Base-by-base conservation (phyloP, 2,797 vertebrate species). In the Pseudotriccus pelzelni region DNA sequence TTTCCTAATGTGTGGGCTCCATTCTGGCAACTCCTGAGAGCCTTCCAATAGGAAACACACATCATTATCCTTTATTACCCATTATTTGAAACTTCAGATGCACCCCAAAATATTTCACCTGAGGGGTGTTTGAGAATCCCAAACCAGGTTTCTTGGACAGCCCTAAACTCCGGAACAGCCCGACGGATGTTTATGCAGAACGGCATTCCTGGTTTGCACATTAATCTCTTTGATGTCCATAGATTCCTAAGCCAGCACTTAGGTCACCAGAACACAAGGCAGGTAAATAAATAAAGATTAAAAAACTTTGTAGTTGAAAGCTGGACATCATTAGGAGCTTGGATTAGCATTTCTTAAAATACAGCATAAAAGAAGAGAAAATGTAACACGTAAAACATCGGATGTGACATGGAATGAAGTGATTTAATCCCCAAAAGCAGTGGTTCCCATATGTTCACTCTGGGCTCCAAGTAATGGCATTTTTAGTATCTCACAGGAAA, bases 401-500 rank as follows among this genome's bases (percentile, higher is more conserved):
- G 49, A 39, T 46, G 59, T 39, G 90, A 91, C 93, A 63, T 13
- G 39, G 92, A 92, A 96, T 75, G 68, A 94, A 85, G 64, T 89
- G 84, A 95, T 96, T 96, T 94, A 78, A 84, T 86, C 34, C 93
- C 64, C 85, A 68, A 83, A 87, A 96, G 90, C 95, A 96, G 75
- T 60, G 37, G 81, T 92, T 96, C 97, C 95, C 94, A 39, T 85
- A 91, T 56, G 94, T 91, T 95, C 75, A 4, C 62, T 68, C 84
- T 0, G 17, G 76, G 95, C 93, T 97, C 97, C 88, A 75, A 96
- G 91, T 67, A 7, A 85, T 59, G 43, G 72, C 94, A 94, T 93
- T 92, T 93, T 94, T 88, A 89, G 94, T 95, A 96, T 87, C 93
- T 95, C 93, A 78, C 92, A 95, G 95, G 96, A 97, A 97, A 96